Conservation (phyloP, 2,797 vertebrate species). For the Percopsis omiscomaycus region DNA sequence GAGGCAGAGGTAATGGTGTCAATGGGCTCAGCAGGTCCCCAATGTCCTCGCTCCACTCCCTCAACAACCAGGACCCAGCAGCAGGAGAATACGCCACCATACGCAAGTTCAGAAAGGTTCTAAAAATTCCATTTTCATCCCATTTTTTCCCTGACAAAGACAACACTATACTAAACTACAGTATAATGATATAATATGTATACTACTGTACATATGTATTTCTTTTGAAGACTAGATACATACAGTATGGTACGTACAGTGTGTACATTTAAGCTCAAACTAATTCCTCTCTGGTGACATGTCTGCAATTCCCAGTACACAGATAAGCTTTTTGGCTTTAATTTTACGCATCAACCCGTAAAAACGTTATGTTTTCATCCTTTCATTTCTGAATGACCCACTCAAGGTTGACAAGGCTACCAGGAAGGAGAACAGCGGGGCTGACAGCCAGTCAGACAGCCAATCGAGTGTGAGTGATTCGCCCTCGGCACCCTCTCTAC, state of each 20-base stretch:
- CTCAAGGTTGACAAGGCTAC: slow-evolving; percentile 70
- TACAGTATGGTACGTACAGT: too few relatives aligned
- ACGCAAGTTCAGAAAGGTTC: slow-evolving; percentile 76
- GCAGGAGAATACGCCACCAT: slow-evolving; percentile 77
- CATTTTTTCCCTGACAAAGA: neutral
- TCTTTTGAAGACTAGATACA: neutral
- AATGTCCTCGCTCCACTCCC: slow-evolving; percentile 59
- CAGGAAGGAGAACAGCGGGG: slow-evolving; percentile 73
- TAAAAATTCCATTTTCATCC: neutral
- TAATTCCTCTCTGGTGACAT: too few relatives aligned
- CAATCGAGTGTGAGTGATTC: slow-evolving; percentile 72
- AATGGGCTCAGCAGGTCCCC: slow-evolving; percentile 54
- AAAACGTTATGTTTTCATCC: neutral
- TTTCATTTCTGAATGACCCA: slow-evolving; percentile 39
- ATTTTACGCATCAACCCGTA: neutral
- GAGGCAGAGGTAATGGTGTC: slow-evolving; percentile 50
- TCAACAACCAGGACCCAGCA: slow-evolving; percentile 62
- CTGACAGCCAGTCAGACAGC: slow-evolving; percentile 73
- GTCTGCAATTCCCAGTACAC: too few relatives aligned
- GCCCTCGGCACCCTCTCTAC: slow-evolving; percentile 58
- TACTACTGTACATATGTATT: too few relatives aligned
- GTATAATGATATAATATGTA: too few relatives aligned
- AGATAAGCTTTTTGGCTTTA: neutral
- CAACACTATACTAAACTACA: too few relatives aligned
- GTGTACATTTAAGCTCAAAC: too few relatives aligned